These are phyloP conservation scores for Laticauda laticaudata DNA, from an alignment of 2,113 vertebrate species.

Conservation along the genomic window DNA sequence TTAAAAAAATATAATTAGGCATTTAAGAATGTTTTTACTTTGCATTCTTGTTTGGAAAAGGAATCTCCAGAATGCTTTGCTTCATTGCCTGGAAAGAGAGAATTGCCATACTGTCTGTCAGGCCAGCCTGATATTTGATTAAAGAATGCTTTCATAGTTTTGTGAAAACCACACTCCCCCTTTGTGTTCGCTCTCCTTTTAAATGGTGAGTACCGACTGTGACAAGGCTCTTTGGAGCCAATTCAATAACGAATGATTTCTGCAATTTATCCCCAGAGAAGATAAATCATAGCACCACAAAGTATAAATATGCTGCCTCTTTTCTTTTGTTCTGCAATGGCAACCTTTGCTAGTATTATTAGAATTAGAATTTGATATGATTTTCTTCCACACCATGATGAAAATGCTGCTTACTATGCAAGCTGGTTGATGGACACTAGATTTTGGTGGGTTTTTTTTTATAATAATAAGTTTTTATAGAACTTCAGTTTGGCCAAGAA, in stretches of 20 bases:
- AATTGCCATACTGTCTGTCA: neutral
- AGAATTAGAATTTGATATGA: neutral
- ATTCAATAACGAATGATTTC: neutral
- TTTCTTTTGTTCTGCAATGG: neutral
- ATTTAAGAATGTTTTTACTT: constrained; percentile 13
- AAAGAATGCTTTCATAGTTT: constrained; percentile 11
- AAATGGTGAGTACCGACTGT: neutral
- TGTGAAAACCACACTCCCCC: neutral
- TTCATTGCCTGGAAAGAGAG: neutral
- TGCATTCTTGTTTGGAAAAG: constrained; percentile 24
- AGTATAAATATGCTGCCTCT: neutral
- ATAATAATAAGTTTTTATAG: too few relatives aligned
- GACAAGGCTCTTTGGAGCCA: neutral
- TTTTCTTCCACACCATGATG: too few relatives aligned
- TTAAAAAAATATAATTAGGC: neutral
- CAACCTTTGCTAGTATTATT: neutral
- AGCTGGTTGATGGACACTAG: too few relatives aligned
- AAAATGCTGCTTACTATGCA: neutral
- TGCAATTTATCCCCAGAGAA: neutral
- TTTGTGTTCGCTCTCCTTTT: neutral
- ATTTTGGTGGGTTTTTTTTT: neutral
- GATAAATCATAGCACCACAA: neutral
- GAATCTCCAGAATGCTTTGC: constrained; percentile 1
- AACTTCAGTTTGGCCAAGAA: too few relatives aligned
- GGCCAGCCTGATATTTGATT: constrained; percentile 13